Base-by-base conservation (phyloP, 2,888 invertebrate species). In the Lithophane semibrunnea region DNA sequence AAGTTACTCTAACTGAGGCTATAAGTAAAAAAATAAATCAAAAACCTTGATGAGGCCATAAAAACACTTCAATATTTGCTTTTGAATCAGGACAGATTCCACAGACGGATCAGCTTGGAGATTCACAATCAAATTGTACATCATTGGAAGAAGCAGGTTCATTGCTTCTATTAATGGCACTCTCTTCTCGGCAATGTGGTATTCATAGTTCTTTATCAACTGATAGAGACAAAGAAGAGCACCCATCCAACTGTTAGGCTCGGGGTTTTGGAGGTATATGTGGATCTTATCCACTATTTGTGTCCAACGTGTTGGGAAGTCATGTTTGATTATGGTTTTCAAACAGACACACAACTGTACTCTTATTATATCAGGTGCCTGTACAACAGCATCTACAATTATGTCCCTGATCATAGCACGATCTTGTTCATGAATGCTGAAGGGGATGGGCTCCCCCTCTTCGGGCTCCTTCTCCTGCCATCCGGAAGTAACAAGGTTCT, bases 291-390 rank as follows among this genome's bases (percentile, higher is more conserved):
- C 99, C 16, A 99, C 99, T 84, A 99, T 98, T 93, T 98, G 98
- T 0, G 99, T 98, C 99, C 99, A 99, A 87, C 98, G 97, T 68
- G 98, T 98, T 8, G 99, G 99, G 93, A 99, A 99, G 94, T 99
- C 99, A 93, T 98, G 97, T 94, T 99, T 99, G 66, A 99, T 98
- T 84, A 99, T 99, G 83, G 98, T 98, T 94, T 98, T 98, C 29
- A 99, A 98, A 93, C 99, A 99, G n/a, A 99, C 98, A 89, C 99
- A 98, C 72, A 99, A 97, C 93, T 99, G 99, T 65, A 98, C 97
- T 92, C 99, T 98, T 88, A 99, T 98, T 77, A 99, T 97, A 84
- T 99, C 99, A 12, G 99, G 99, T 61, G 99, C 98, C 93, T 98
- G 98, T 7, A 99, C 98, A 75, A 99, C 98, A 65, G 99, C 99